Evolutionary conservation across 2,797 vertebrate species (phyloP).

Genomic region (Merluccius polli): DNA sequence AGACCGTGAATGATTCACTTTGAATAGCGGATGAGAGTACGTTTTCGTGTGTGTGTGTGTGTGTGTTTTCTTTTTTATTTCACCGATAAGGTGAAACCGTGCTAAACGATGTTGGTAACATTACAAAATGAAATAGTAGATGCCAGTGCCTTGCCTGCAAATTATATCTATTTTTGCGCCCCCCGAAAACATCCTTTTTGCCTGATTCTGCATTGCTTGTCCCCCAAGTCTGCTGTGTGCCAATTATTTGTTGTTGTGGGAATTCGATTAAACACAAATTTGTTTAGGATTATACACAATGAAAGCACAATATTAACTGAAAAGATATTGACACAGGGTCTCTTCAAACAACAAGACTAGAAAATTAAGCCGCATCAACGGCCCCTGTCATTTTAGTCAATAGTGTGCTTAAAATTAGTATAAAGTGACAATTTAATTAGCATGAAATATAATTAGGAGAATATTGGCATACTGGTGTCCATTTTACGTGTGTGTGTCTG

Average conservation of each 20-base stretch:
- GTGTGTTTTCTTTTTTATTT: too few species aligned
- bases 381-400: neutral
- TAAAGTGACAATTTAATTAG: neutral
- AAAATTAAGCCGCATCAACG: neutral
- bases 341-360: neutral
- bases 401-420: neutral
- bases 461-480: neutral
- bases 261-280: neutral
- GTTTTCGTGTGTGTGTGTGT: too few species aligned
- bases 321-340: neutral
- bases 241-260: neutral
- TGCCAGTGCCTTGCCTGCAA: too few species aligned
- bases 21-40: too few species aligned
- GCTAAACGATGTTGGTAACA: neutral
- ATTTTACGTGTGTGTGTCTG: neutral
- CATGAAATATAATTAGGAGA: neutral
- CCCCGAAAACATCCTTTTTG: too few species aligned
- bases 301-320: neutral
- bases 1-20: too few species aligned
- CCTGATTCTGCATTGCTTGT: too few species aligned
- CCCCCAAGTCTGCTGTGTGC: neutral
- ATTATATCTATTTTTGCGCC: too few species aligned
- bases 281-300: neutral
- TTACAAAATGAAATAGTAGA: neutral
- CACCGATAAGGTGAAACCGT: neutral